phyloP scores from a whole-genome alignment of 2,888 invertebrate genomes.

The Meta bourneti region DNA sequence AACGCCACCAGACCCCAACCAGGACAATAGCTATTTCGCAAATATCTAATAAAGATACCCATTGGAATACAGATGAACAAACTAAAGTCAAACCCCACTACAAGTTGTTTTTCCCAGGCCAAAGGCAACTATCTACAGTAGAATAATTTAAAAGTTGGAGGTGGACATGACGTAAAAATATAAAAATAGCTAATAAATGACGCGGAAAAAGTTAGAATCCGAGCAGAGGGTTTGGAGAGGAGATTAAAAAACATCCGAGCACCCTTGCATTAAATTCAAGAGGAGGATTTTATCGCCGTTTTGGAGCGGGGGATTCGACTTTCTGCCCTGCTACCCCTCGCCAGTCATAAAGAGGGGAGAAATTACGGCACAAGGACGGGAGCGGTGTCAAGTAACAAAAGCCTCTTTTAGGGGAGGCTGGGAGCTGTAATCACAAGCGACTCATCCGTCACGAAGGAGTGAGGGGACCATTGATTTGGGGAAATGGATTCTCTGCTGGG shows the following conservation, averaged over 20 bases:
- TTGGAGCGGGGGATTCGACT: slow-evolving; percentile 57
- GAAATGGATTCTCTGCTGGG: slow-evolving; percentile 51
- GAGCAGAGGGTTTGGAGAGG: slow-evolving; percentile 10
- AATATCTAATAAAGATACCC: no score
- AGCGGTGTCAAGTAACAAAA: slow-evolving; percentile 75
- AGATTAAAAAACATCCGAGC: slow-evolving; percentile 21
- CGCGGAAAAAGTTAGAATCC: slow-evolving; percentile 1
- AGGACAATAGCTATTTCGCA: no score
- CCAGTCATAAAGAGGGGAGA: slow-evolving; percentile 66
- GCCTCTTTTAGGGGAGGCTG: slow-evolving; percentile 57
- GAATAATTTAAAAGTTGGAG: no score
- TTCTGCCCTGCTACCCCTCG: slow-evolving; percentile 53
- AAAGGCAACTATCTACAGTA: no score
- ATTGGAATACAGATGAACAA: no score
- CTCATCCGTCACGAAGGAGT: slow-evolving; percentile 76
- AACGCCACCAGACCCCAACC: no score
- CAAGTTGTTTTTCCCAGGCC: no score
- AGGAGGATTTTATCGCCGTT: slow-evolving; percentile 53
- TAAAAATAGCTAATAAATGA: background rate
- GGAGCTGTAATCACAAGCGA: slow-evolving; percentile 75
- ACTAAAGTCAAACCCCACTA: no score
- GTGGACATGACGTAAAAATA: no score
- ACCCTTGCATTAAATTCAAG: slow-evolving; percentile 32
- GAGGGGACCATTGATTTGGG: slow-evolving; percentile 74
- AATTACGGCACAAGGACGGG: slow-evolving; percentile 29